Conservation (phyloP, 2,797 vertebrate species). For the Falco naumanni region DNA sequence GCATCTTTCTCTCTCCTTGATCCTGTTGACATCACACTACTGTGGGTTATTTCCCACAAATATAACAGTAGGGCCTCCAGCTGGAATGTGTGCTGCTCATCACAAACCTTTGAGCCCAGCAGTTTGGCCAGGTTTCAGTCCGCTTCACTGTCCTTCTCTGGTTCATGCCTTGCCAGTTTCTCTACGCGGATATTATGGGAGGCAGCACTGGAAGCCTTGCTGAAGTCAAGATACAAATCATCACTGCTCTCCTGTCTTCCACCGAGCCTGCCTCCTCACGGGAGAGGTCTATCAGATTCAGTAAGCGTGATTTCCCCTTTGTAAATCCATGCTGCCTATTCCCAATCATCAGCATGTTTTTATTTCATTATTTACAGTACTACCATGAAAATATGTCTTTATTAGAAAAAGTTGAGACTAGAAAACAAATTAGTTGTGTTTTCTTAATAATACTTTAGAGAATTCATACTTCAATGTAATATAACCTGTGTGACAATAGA, state of each 20-base stretch:
- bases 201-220: not conserved
- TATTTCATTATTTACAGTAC: not conserved
- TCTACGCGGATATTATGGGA: not conserved
- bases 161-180: not conserved
- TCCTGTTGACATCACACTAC: not conserved
- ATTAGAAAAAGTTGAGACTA: not conserved
- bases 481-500: not conserved
- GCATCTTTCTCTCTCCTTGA: not conserved
- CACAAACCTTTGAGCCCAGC: not conserved
- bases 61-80: not conserved
- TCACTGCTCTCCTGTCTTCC: not conserved
- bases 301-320: not conserved
- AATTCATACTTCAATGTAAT: not conserved
- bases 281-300: not conserved
- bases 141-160: not conserved
- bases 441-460: not conserved
- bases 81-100: not conserved
- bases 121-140: not conserved
- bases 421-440: not conserved
- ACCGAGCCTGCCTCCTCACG: accelerated
- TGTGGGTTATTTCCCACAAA: not conserved
- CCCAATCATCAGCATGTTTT: not conserved
- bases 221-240: too few relatives aligned
- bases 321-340: not conserved
- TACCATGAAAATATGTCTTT: not conserved